phyloP scores from a whole-genome alignment of 2,888 invertebrate species.

The Pilophorus perplexus region DNA sequence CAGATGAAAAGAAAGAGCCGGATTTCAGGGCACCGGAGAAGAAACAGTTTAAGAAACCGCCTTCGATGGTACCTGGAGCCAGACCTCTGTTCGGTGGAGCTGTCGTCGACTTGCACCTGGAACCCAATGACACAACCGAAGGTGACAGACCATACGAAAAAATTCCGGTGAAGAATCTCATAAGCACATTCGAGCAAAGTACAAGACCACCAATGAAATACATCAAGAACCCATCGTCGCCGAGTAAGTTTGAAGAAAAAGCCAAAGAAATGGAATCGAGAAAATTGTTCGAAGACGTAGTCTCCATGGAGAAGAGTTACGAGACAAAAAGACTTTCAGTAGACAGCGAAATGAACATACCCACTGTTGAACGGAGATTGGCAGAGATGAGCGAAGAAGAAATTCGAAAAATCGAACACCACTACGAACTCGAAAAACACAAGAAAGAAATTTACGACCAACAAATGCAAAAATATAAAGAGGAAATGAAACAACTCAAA shows the following conservation, averaged over 20 bases:
- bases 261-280: constrained; percentile 23
- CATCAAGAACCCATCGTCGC: constrained; percentile 51
- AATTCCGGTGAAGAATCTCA: constrained; percentile 56
- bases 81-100: constrained; percentile 45
- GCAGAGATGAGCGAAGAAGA: constrained; percentile 43
- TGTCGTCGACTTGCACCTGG: constrained; percentile 40
- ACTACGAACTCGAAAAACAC: constrained; percentile 44
- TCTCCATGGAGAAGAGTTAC: constrained; percentile 22
- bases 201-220: constrained; percentile 58
- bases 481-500: constrained; percentile 44
- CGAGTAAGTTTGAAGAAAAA: constrained; percentile 7
- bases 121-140: constrained; percentile 38
- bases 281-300: constrained; percentile 26
- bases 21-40: constrained; percentile 33
- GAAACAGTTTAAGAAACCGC: constrained; percentile 49
- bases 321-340: constrained; percentile 13
- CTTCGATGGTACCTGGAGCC: constrained; percentile 46
- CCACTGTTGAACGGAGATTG: constrained; percentile 27
- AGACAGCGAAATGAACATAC: constrained; percentile 27
- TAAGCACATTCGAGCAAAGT: constrained; percentile 63
- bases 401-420: constrained; percentile 43
- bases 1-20: constrained; percentile 18
- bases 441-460: constrained; percentile 46
- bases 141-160: constrained; percentile 49
- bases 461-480: constrained; percentile 45